Conservation (phyloP, 1,140 invertebrate genomes). For the Aricia agestis region DNA sequence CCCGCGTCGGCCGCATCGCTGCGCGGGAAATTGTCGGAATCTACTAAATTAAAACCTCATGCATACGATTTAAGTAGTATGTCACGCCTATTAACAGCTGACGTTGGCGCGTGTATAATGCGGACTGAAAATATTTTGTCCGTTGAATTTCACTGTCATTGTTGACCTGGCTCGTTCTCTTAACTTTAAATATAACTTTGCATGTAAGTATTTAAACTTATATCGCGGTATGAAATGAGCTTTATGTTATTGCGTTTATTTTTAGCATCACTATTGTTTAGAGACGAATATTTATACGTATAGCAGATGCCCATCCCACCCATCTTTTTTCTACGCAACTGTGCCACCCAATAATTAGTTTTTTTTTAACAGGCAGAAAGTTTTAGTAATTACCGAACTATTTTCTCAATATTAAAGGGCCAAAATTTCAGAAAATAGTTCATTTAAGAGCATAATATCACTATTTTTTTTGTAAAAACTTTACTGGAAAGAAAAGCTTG, state of each 20-base stretch:
- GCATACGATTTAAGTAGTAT: not conserved
- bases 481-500: conserved; percentile 61
- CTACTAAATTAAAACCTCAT: not conserved
- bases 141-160: conserved; percentile 28
- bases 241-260: not conserved
- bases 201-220: conserved; percentile 1
- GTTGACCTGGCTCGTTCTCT: conserved; percentile 25
- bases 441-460: too few species aligned
- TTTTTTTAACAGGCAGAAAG: too few species aligned
- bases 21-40: not conserved
- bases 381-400: too few species aligned
- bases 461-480: conserved; percentile 52
- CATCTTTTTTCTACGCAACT: too few species aligned
- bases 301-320: too few species aligned
- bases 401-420: too few species aligned
- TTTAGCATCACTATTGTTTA: too few species aligned
- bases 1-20: not conserved
- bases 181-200: conserved; percentile 13
- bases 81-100: conserved; percentile 1
- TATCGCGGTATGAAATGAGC: not conserved
- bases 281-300: too few species aligned
- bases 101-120: not conserved
- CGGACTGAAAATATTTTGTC: conserved; percentile 9
- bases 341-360: too few species aligned
- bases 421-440: too few species aligned